Conservation (phyloP, 1,140 invertebrate genomes). For the Drosophila guanche region DNA sequence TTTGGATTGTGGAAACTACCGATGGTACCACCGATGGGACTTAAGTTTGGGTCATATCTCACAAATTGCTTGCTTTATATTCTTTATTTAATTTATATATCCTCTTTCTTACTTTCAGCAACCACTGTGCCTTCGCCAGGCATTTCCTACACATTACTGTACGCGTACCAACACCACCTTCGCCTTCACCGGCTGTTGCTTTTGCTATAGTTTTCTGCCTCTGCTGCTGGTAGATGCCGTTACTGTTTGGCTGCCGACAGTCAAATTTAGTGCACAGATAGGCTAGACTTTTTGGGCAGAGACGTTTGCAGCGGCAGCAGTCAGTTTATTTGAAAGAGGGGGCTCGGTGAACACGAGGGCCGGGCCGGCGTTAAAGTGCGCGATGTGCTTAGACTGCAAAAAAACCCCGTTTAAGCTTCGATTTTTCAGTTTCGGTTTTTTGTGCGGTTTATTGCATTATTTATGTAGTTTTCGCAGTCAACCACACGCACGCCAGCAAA, state of each 20-base stretch:
- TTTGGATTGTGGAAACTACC: too few species aligned
- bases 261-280: slow-evolving; percentile 77
- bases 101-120: not conserved
- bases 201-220: slow-evolving; percentile 7
- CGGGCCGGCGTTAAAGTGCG: slow-evolving; percentile 48
- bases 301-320: slow-evolving; percentile 1
- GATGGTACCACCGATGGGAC: not conserved
- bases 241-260: slow-evolving; percentile 32
- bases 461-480: slow-evolving; percentile 53
- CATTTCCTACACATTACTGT: slow-evolving; percentile 36
- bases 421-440: slow-evolving; percentile 54
- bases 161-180: slow-evolving; percentile 39
- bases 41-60: too few species aligned
- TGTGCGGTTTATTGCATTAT: slow-evolving; percentile 68
- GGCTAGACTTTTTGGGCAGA: slow-evolving; percentile 45
- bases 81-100: not conserved
- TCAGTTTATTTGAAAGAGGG: slow-evolving; percentile 2
- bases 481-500: slow-evolving; percentile 48
- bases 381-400: slow-evolving; percentile 76
- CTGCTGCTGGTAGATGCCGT: slow-evolving; percentile 10
- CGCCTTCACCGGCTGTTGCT: slow-evolving; percentile 38
- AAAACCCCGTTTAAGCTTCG: slow-evolving; percentile 68
- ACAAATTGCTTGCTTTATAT: not conserved
- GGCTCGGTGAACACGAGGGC: slow-evolving; percentile 3
- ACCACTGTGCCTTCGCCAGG: slow-evolving; percentile 46